Base-by-base conservation (phyloP, 1,140 invertebrate genomes). In the Glossosoma conforme region DNA sequence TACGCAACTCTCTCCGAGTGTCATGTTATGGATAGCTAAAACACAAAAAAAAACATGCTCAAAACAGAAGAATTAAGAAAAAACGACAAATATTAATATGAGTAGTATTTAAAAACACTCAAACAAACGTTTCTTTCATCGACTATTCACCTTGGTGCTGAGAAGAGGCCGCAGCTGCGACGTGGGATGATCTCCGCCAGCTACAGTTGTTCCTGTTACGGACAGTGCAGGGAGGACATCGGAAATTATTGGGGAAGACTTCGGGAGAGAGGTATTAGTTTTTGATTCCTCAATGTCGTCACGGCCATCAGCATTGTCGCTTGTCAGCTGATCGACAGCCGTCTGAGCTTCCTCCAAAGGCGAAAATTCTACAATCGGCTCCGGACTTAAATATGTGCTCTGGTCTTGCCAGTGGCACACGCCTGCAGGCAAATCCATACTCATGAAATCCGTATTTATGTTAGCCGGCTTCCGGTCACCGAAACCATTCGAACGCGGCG, bases 381-480 rank as follows among this genome's bases (percentile, higher is more conserved):
- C 79, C 47, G 69, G 56, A 58, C 77, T 77, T 58, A 90, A 69
- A 64, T 89, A 89, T 38, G 87, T 90, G 67, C 85, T 90, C 64
- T 87, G 79, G 65, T 89, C 88, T 64, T 80, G 82, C 87, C 88
- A 91, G 60, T 85, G 85, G 69, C 84, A 84, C 55, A 89, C 80
- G 40, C 86, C 85, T 49, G 84, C 83, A 3, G 87, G 86, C 37
- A 89, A 71, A 70, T 87, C 82, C 54, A 85, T 80, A 43, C 81
- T 78, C 58, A 85, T 75, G 58, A 82, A 82, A 63, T 85, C 80
- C 1, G 84, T 85, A 35, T 77, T 76, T 32, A 67, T 77, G 52
- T 58, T 65, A 35, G 51, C 25, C 59, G 62, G 58, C 62, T 61
- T 44, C n/a, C 32, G 37, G 11, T 14, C 19, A 24, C 46, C 43